These are phyloP conservation scores for Bellardia bayeri DNA, from an alignment of 2,888 invertebrate species.

Conservation along the genomic window DNA sequence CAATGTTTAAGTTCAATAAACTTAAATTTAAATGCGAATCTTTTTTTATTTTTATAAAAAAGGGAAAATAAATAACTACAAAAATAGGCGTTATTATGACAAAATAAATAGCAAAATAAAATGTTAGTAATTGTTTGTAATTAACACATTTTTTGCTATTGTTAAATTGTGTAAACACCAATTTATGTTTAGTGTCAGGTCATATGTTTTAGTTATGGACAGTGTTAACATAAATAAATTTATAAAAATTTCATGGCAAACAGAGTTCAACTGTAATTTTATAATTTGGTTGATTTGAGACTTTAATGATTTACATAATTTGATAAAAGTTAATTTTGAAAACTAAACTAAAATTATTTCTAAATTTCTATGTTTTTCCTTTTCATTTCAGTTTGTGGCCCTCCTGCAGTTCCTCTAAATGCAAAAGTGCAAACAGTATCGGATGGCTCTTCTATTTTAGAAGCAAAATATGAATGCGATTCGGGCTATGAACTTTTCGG, in stretches of 20 bases:
- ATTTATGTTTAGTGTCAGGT: slow-evolving; percentile 27
- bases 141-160: slow-evolving; percentile 45
- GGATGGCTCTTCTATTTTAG: slow-evolving; percentile 85
- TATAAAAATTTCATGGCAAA: slow-evolving; percentile 6
- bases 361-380: background rate
- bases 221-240: background rate
- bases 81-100: slow-evolving; percentile 27
- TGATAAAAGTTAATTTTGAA: background rate
- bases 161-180: background rate
- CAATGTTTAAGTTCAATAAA: slow-evolving; percentile 62
- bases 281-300: background rate
- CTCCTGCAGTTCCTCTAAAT: slow-evolving; percentile 94
- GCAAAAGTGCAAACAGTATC: slow-evolving; percentile 87
- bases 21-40: slow-evolving; percentile 27
- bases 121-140: slow-evolving; percentile 53
- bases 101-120: slow-evolving; percentile 20
- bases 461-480: slow-evolving; percentile 93
- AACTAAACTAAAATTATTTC: background rate
- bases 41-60: slow-evolving; percentile 2
- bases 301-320: background rate
- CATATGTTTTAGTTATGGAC: background rate
- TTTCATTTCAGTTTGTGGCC: slow-evolving; percentile 87
- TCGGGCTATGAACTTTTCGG: slow-evolving; percentile 96
- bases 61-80: background rate
- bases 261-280: background rate